Percentiles rank a stretch among this genome's conserved stretches.
These are phyloP conservation scores for Mystacides longicornis DNA, from an alignment of 2,888 invertebrate genomes.

Conservation along the genomic window DNA sequence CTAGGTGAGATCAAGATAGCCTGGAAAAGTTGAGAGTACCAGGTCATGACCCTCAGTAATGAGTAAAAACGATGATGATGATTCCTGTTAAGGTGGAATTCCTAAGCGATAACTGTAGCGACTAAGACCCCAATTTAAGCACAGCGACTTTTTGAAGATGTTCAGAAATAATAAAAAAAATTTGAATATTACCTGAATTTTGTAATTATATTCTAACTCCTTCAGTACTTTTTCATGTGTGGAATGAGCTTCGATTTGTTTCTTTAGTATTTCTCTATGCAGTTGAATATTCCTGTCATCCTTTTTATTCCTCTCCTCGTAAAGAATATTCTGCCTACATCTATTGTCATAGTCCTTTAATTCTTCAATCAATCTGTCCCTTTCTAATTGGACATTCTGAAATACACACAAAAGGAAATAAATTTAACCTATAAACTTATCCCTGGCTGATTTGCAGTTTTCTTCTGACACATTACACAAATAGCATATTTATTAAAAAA, in stretches of 20 bases:
- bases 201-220: neutral
- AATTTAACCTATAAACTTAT: too few species aligned
- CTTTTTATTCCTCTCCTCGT: neutral
- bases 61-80: too few species aligned
- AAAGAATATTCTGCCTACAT: constrained; percentile 1
- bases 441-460: too few species aligned
- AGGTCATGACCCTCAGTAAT: too few species aligned
- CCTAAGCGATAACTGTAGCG: too few species aligned
- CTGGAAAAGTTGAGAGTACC: too few species aligned
- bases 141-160: too few species aligned
- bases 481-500: too few species aligned
- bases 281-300: constrained; percentile 8
- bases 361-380: constrained; percentile 14
- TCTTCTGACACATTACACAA: too few species aligned
- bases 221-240: constrained; percentile 8
- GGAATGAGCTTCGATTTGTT: constrained; percentile 16
- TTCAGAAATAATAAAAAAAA: neutral
- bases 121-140: too few species aligned
- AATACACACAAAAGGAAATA: constrained; percentile 3
- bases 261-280: constrained; percentile 9
- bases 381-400: constrained; percentile 14
- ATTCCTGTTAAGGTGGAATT: too few species aligned
- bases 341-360: constrained; percentile 16
- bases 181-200: neutral
- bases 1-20: too few species aligned